Percentiles rank a stretch among this genome's conserved stretches.
Conservation (phyloP, 2,888 invertebrate genomes). For the Sicus ferrugineus region DNA sequence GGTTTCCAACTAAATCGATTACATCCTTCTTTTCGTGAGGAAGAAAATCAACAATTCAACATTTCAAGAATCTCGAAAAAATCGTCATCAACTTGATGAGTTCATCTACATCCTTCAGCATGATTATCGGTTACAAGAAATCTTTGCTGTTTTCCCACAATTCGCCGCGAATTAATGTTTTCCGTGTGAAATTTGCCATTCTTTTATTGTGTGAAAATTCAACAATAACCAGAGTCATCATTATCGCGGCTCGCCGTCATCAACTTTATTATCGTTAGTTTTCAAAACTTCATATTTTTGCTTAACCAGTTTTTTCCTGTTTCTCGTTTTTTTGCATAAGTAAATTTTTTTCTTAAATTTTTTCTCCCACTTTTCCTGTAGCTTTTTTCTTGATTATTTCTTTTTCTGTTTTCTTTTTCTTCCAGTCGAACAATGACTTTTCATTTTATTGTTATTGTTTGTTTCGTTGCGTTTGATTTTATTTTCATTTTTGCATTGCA, state of each 20-base stretch:
- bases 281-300: conserved; percentile 6
- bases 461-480: background rate
- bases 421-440: background rate
- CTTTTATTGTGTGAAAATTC: conserved; percentile 6
- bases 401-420: background rate
- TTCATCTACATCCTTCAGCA: background rate
- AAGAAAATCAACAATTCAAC: too few species aligned
- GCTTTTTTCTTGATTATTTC: background rate
- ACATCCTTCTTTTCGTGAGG: too few species aligned
- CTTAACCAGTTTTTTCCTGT: background rate
- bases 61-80: too few species aligned
- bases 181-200: conserved; percentile 4
- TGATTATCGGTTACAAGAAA: background rate
- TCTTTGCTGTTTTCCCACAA: conserved; percentile 2
- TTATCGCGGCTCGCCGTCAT: background rate
- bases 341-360: too few species aligned
- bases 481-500: background rate
- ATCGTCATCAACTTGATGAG: too few species aligned
- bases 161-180: background rate
- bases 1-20: too few species aligned
- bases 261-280: background rate
- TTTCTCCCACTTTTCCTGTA: background rate
- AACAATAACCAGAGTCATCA: background rate
- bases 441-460: background rate
- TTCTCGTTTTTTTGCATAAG: background rate